Evolutionary conservation across 1,140 invertebrate species (phyloP).

Genomic region (Belonocnema kinseyi): DNA sequence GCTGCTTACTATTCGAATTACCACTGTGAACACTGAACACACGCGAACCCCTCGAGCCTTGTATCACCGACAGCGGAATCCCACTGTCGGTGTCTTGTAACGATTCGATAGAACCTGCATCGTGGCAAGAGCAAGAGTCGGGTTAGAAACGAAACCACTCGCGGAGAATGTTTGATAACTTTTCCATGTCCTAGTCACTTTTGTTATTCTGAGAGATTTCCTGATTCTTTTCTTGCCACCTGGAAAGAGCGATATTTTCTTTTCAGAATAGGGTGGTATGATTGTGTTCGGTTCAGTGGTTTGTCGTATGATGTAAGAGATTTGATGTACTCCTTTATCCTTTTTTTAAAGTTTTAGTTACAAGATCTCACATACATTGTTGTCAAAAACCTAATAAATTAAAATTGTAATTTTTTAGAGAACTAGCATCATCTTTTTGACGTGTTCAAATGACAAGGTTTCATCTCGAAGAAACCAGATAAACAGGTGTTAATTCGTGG

Average conservation of each 20-base stretch:
- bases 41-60: not conserved
- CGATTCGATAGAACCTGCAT: constrained; percentile 10
- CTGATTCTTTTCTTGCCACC: not conserved
- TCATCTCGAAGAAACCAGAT: no score
- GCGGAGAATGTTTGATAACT: not conserved
- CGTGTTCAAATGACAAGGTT: no score
- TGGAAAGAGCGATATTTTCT: not conserved
- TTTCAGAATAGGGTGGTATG: not conserved
- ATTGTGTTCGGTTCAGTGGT: not conserved
- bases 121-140: not conserved
- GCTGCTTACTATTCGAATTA: constrained; percentile 19
- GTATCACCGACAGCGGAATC: constrained; percentile 15
- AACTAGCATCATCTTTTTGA: no score
- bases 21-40: not conserved
- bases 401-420: no score
- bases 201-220: not conserved
- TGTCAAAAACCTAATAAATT: no score
- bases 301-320: no score
- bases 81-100: not conserved
- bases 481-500: no score
- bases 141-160: not conserved
- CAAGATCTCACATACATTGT: no score
- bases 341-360: no score
- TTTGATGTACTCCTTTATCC: no score
- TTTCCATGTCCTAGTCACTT: not conserved